Evolutionary conservation across 2,797 vertebrate genomes (phyloP), one percentile per base, ranked within the genome.

Genomic region (Pangasius macronema): DNA sequence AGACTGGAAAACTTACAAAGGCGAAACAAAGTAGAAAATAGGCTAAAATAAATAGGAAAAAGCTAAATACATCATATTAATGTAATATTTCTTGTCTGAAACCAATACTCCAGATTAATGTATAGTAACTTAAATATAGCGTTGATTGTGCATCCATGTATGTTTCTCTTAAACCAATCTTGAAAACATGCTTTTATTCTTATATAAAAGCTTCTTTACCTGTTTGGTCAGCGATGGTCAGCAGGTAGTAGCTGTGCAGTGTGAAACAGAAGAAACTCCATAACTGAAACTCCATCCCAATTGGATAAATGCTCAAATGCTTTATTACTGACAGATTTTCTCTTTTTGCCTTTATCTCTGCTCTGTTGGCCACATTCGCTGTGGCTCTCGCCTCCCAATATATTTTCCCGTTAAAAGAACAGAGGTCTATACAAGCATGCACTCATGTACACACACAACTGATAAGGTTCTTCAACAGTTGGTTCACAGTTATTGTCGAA

Each of bases 1-100:
- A 0, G 91, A 90, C 79, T 92, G 90, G 85, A 98, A 97, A 49
- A 96, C 98, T 98, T 22, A 1, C 2, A 36, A 86, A 36, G 11
- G 63, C 4, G n/a, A 51, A 6, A 42, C 39, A 42, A 42, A 77
- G 46, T 13, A 20, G 7, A 63, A 18, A 70, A n/a, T n/a, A 36
- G 2, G 16, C 51, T 10, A n/a, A 55, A 33, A n/a, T n/a, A n/a
- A n/a, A n/a, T n/a, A n/a, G n/a, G n/a, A n/a, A n/a, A n/a, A n/a
- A 6, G 16, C 51, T 10, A n/a, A 55, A 33, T 55, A 55, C 30
- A 10, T 55, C 51, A 79, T 18, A 49, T 2, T 76, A 55, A 30
- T 33, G 20, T 27, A 27, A 59, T 9, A n/a, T 18, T 75, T 42
- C 46, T 2, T 76, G 46, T 75, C 24, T 24, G 6, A 59, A 59